These are phyloP conservation scores for Marronus borbonicus DNA, from an alignment of 2,888 invertebrate species.

Conservation along the genomic window DNA sequence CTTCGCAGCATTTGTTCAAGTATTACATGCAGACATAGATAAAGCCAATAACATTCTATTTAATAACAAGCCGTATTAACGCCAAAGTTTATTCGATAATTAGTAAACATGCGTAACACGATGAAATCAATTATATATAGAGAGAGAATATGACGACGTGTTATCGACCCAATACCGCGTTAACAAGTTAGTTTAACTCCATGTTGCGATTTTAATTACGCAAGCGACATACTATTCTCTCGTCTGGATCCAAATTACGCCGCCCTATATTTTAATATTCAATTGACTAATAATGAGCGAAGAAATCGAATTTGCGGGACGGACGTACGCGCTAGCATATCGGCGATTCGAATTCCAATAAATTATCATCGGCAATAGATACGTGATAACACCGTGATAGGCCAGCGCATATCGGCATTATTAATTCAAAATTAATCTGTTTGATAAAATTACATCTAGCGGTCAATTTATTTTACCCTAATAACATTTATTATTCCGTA, in stretches of 20 bases:
- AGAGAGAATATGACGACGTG: neutral
- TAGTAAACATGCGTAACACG: too few species aligned
- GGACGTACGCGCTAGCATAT: conserved; percentile 10
- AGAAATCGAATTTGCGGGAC: conserved; percentile 40
- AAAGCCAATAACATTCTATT: too few species aligned
- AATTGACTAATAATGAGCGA: conserved; percentile 43
- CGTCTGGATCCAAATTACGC: conserved; percentile 12
- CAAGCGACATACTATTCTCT: conserved; percentile 27
- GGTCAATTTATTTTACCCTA: conserved; percentile 40
- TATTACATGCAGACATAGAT: too few species aligned
- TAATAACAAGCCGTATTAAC: neutral
- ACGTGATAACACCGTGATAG: conserved; percentile 41
- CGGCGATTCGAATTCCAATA: conserved; percentile 38
- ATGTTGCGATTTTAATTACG: conserved; percentile 34
- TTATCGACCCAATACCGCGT: conserved; percentile 13
- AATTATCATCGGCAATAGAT: conserved; percentile 26
- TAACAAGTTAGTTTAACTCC: conserved; percentile 29
- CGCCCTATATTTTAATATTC: conserved; percentile 38
- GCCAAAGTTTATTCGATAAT: neutral
- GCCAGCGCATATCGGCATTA: conserved; percentile 22
- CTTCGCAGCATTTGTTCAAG: too few species aligned
- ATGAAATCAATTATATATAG: too few species aligned
- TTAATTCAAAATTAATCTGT: conserved; percentile 47
- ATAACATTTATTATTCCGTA: conserved; percentile 33
- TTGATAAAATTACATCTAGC: conserved; percentile 42